Base-by-base conservation (phyloP, 2,113 vertebrate genomes). In the Cisticola juncidis region DNA sequence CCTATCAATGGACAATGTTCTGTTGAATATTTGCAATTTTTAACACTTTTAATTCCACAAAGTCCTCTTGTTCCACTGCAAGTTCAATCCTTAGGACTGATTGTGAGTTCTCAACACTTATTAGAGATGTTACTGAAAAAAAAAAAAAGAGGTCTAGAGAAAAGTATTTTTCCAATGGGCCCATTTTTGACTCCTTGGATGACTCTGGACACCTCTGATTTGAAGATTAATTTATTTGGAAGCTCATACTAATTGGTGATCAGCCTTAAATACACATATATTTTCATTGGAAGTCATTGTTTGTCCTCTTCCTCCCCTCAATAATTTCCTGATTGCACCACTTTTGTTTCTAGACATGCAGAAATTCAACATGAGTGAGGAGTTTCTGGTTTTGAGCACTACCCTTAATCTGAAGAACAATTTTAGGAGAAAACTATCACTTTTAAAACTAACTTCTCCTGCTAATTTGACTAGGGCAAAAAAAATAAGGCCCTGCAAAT, bases 401-500 rank as follows among this genome's bases (percentile, higher is more conserved):
- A 90, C 91, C 71, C 74, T 94, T 76, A 91, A 92, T 65, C 84
- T 62, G 74, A 94, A 68, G 38, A 89, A 83, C 81, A 94, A 92
- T 97, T 98, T 97, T 97, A 96, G 98, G 94, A 96, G 93, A 94
- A 94, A 96, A 88, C 61, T 26, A 82, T 94, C 73, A 74, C 88
- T 97, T 97, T 97, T 90, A 82, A 88, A 96, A 91, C 86, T 66
- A 61, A 88, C 91, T 95, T 93, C 56, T 96, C 73, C 90, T 95
- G 93, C 95, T 97, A 96, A 97, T 96, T 81, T 93, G 81, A 95
- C 95, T 78, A 80, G 56, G 94, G 94, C n/a, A 23, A 77, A 82
- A 86, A 94, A 93, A 97, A 92, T 66, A 95, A 92, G 95, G 68
- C 83, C 95, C 97, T 93, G 71, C 97, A 98, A 98, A 98, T 97